Evolutionary conservation across 2,113 vertebrate species (phyloP).

Genomic region (Ceratotherium simum): DNA sequence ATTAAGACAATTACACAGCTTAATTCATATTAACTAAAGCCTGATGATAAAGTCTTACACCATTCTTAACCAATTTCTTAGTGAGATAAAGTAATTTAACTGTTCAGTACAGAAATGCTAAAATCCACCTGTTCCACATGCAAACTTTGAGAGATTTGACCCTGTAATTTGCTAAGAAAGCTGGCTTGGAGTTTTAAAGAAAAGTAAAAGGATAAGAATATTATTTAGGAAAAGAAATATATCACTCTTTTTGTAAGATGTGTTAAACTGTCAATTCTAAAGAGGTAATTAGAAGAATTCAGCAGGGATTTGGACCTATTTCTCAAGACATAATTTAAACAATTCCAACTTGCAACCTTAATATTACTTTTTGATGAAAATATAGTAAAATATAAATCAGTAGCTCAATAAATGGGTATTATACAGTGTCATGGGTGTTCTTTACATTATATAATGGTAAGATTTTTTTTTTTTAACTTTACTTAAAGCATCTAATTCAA

Average conservation of each 20-base stretch:
- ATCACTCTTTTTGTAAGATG: background rate
- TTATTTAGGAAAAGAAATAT: constrained; percentile 2
- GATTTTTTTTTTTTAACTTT: background rate
- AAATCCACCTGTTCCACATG: background rate
- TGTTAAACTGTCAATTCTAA: background rate
- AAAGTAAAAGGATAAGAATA: background rate
- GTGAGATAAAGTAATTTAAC: background rate
- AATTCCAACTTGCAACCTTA: background rate
- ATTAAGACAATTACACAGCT: background rate
- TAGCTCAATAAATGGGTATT: background rate
- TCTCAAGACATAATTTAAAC: constrained; percentile 21
- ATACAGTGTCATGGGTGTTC: background rate
- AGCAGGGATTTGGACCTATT: background rate
- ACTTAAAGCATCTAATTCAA: background rate
- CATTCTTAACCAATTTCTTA: background rate
- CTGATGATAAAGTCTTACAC: background rate
- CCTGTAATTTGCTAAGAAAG: constrained; percentile 1
- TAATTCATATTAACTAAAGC: constrained; percentile 32
- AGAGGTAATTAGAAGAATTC: background rate
- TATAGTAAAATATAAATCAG: constrained; percentile 34
- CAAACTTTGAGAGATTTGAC: background rate
- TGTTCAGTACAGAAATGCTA: background rate
- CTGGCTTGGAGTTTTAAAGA: background rate
- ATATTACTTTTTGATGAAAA: constrained; percentile 36
- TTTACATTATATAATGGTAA: background rate